These are phyloP conservation scores for Melangyna quadrimaculata DNA, from an alignment of 2,888 invertebrate species.

Conservation along the genomic window DNA sequence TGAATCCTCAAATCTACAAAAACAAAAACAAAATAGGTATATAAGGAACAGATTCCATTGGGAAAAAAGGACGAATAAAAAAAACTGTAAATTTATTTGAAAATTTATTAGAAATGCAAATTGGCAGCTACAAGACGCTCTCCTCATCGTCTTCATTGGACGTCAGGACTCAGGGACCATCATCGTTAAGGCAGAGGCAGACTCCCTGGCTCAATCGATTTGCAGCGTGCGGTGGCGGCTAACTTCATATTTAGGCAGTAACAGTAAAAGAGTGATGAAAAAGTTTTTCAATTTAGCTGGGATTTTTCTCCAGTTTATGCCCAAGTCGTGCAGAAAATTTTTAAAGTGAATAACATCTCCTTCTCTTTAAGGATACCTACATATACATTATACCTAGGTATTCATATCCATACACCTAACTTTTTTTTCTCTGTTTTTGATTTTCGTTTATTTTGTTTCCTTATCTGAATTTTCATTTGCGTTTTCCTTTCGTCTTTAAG, in stretches of 20 bases:
- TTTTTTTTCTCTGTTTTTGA: conserved; percentile 3
- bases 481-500: conserved; percentile 5
- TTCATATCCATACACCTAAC: not conserved
- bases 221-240: conserved; percentile 42
- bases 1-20: conserved; percentile 44
- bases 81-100: conserved; percentile 49
- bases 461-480: conserved; percentile 13
- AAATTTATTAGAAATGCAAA: conserved; percentile 69
- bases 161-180: not conserved
- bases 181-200: too few species aligned
- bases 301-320: conserved; percentile 61
- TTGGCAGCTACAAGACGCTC: conserved; percentile 62
- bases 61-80: conserved; percentile 26
- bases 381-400: not conserved
- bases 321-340: conserved; percentile 65
- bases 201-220: conserved; percentile 43
- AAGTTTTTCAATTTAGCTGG: conserved; percentile 66
- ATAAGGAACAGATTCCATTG: conserved; percentile 10
- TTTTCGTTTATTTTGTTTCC: conserved; percentile 10
- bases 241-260: conserved; percentile 68
- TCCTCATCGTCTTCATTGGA: conserved; percentile 4
- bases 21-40: not conserved
- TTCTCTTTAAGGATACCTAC: conserved; percentile 31
- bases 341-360: conserved; percentile 53
- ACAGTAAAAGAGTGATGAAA: conserved; percentile 69